Evolutionary conservation across 2,797 vertebrate genomes (phyloP).

Genomic region (Pagetopsis macropterus): DNA sequence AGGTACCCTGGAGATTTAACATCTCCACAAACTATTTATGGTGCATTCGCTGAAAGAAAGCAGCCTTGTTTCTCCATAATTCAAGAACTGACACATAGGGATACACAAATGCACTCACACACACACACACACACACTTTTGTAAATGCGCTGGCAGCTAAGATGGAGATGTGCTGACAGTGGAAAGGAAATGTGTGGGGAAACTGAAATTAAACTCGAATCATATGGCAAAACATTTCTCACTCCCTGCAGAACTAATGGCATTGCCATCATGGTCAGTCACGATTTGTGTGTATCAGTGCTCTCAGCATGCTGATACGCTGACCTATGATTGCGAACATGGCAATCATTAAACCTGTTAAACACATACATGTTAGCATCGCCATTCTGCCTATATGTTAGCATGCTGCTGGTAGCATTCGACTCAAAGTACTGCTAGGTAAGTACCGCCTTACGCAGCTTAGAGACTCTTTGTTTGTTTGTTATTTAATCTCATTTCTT

Average conservation of each 20-base stretch:
- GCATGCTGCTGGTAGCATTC: not conserved
- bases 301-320: not conserved
- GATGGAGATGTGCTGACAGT: slow-evolving; percentile 12
- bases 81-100: slow-evolving; percentile 41
- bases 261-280: not conserved
- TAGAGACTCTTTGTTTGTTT: not conserved
- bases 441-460: no score
- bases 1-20: slow-evolving; percentile 29
- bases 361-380: not conserved
- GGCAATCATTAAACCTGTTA: not conserved
- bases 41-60: slow-evolving; percentile 48
- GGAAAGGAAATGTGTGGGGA: not conserved
- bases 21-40: slow-evolving; percentile 55
- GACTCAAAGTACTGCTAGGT: not conserved
- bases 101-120: slow-evolving; percentile 24
- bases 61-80: slow-evolving; percentile 59
- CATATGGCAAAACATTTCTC: not conserved
- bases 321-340: not conserved
- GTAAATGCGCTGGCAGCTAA: slow-evolving; percentile 1
- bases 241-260: not conserved
- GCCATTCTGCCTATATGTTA: not conserved
- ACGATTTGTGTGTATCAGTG: not conserved
- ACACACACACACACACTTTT: slow-evolving; percentile 7
- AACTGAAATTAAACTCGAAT: no score
- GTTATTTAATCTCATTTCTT: not conserved